Base-by-base conservation (phyloP, 2,797 vertebrate species). In the Gobionotothen gibberifrons region DNA sequence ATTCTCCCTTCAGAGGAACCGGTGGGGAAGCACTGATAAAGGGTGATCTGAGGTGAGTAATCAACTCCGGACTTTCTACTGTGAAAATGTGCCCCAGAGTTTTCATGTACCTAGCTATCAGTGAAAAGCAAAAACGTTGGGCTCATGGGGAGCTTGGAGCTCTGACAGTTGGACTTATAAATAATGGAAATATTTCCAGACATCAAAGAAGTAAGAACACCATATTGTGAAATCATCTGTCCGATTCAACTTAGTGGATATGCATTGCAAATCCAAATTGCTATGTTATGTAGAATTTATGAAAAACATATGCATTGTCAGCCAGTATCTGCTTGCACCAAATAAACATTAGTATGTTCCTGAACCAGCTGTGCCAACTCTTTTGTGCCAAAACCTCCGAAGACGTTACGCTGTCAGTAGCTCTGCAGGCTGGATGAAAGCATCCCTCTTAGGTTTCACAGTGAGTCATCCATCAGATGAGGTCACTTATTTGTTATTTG, bases 401-500 rank as follows among this genome's bases (percentile, higher is more conserved):
- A 60, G 60, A 69, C 15, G 6, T 64, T 55, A 66, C 42, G 54
- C 70, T 80, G 63, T 73, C 81, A 84, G 74, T 61, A 56, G 56
- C 69, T 59, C 29, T 52, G 46, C 42, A 76, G 76, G 82, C 36
- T 58, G 78, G 79, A 88, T 84, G 47, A 85, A 83, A 87, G 71
- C 66, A 66, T 46, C 46, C 44, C 44, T 77, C 67, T 87, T 60
- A 39, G 61, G 80, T 88, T 90, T 81, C 73, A 56, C 76, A 12
- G 14, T 21, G 62, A 77, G 69, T 83, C 79, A 85, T 84, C 82
- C 68, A 74, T 89, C 80, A 72, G 69, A 63, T 77, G 68, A 85
- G 75, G 21, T 55, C 49, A 82, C 48, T 53, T 83, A 86, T 86
- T 89, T 85, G 79, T 89, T 89, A 77, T 85, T 83, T 83, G 86